Evolutionary conservation across 2,888 invertebrate species (phyloP).

Genomic region (Synanthedon myopaeformis): DNA sequence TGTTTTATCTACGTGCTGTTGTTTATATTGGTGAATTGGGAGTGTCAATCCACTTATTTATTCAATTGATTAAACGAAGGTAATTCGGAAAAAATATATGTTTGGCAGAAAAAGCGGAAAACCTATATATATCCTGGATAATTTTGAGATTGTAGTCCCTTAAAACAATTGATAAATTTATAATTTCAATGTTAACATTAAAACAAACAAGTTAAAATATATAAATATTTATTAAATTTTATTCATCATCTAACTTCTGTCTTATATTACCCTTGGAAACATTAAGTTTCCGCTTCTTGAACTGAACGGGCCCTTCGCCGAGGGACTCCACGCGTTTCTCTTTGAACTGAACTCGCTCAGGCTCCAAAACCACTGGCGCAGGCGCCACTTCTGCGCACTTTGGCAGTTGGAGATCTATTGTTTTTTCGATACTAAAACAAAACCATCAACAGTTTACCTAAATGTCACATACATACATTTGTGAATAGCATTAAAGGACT

Average conservation of each 20-base stretch:
- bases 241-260: slow-evolving; percentile 75
- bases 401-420: slow-evolving; percentile 80
- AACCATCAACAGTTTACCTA: slow-evolving; percentile 16
- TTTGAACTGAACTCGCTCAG: slow-evolving; percentile 64
- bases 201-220: neutral
- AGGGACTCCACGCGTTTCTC: slow-evolving; percentile 72
- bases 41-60: no score
- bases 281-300: slow-evolving; percentile 79
- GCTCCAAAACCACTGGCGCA: slow-evolving; percentile 57
- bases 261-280: slow-evolving; percentile 72
- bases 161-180: neutral
- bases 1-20: no score
- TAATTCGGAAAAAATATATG: no score
- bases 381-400: slow-evolving; percentile 51
- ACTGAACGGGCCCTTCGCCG: slow-evolving; percentile 66
- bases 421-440: slow-evolving; percentile 48
- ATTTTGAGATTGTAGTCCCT: no score
- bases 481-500: no score
- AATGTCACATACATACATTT: no score
- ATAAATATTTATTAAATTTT: slow-evolving; percentile 8
- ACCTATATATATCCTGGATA: no score
- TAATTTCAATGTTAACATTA: neutral
- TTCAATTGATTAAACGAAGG: no score
- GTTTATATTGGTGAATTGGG: no score
- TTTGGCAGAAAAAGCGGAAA: neutral